These are phyloP conservation scores for Cheilosia pagana DNA, from an alignment of 2,888 invertebrate species.

Conservation along the genomic window DNA sequence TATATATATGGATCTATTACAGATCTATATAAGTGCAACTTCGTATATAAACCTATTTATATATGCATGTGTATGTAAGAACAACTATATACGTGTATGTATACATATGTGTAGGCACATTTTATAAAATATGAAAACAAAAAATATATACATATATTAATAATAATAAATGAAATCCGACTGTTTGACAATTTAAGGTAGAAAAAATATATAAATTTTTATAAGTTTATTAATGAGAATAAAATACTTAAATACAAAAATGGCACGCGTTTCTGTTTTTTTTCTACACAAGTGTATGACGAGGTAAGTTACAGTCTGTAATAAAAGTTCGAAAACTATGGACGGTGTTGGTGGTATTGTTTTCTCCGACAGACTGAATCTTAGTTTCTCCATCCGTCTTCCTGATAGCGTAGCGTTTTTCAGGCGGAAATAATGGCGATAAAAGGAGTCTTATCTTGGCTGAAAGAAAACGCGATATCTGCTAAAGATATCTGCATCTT, in stretches of 20 bases:
- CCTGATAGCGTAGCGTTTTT: too few species aligned
- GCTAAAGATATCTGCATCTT: too few species aligned
- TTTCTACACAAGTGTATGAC: neutral
- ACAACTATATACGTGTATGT: slow-evolving; percentile 5
- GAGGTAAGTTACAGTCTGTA: too few species aligned
- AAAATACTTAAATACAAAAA: slow-evolving; percentile 67
- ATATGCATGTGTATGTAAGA: neutral
- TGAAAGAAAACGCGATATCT: too few species aligned
- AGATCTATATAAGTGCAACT: neutral
- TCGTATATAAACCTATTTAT: slow-evolving; percentile 8
- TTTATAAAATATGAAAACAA: slow-evolving; percentile 24
- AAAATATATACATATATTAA: slow-evolving; percentile 18
- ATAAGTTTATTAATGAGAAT: slow-evolving; percentile 72
- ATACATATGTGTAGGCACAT: slow-evolving; percentile 45
- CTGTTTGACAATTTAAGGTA: slow-evolving; percentile 73
- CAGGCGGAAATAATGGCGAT: too few species aligned
- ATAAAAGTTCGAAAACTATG: too few species aligned
- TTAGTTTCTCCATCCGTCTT: too few species aligned
- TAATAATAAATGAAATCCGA: slow-evolving; percentile 65
- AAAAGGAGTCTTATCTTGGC: too few species aligned
- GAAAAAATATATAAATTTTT: slow-evolving; percentile 73
- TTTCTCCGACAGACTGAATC: too few species aligned
- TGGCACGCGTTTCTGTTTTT: neutral
- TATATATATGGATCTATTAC: neutral
- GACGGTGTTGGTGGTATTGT: too few species aligned